These are phyloP conservation scores for Micrasema longulum DNA, from an alignment of 1,140 invertebrate species.

Conservation along the genomic window DNA sequence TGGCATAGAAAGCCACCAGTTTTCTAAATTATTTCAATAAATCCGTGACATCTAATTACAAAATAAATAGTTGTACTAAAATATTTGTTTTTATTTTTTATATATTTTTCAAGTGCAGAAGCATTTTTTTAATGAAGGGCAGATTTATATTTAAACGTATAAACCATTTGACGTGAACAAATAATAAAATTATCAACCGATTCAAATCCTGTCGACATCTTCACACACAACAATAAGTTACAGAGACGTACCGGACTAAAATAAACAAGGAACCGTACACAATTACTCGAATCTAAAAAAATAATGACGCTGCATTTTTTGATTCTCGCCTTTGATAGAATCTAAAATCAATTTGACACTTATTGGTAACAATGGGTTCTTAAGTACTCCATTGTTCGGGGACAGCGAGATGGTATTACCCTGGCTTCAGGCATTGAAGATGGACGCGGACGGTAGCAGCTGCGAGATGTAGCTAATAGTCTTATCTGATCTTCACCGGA, in stretches of 20 bases:
- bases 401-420: constrained; percentile 6
- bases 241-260: constrained; percentile 12
- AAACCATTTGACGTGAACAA: no score
- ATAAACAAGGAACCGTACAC: constrained; percentile 24
- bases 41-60: no score
- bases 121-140: no score
- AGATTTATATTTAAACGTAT: no score
- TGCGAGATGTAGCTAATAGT: constrained; percentile 1
- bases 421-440: neutral
- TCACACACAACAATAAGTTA: no score
- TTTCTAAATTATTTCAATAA: no score
- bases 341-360: constrained; percentile 40
- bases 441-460: constrained; percentile 29
- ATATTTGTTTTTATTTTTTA: no score
- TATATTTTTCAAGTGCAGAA: no score
- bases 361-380: constrained; percentile 19
- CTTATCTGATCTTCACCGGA: constrained; percentile 3
- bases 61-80: no score
- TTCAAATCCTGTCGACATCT: no score
- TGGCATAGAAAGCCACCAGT: no score
- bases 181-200: no score
- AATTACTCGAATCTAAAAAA: constrained; percentile 18
- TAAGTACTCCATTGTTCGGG: constrained; percentile 35
- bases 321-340: constrained; percentile 6
- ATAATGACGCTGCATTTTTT: constrained; percentile 24